A percentile compares a stretch with the other conserved stretches of the same genome.
Conservation (phyloP, 2,113 vertebrate species). For the Mungos mungo region DNA sequence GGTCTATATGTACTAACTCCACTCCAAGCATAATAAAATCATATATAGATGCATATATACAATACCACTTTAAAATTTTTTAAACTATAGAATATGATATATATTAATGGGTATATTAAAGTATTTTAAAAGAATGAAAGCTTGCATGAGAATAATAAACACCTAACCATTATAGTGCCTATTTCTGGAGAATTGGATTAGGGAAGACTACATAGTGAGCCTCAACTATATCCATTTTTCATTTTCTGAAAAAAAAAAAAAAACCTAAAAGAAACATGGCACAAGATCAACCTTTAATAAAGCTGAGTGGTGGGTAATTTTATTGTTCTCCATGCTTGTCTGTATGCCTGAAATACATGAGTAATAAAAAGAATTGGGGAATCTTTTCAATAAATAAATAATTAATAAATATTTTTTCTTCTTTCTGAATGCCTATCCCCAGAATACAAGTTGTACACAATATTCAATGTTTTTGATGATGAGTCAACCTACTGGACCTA, state of each 20-base stretch:
- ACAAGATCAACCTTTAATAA: background rate
- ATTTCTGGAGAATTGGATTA: background rate
- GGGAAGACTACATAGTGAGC: background rate
- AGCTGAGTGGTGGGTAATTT: background rate
- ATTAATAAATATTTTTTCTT: background rate
- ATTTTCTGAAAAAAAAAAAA: background rate
- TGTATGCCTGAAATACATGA: background rate
- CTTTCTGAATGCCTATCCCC: constrained; percentile 43
- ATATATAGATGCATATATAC: background rate
- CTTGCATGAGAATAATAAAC: background rate
- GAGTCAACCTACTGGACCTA: constrained; percentile 91
- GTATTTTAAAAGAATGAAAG: background rate
- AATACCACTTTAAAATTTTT: background rate
- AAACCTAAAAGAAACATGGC: background rate
- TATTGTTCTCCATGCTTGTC: background rate
- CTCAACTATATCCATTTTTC: background rate
- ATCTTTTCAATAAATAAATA: background rate
- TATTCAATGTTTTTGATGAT: constrained; percentile 91
- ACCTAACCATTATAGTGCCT: background rate
- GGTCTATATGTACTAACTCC: background rate
- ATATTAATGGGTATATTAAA: background rate
- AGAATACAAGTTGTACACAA: constrained; percentile 90
- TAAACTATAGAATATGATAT: background rate
- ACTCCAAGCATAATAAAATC: background rate
- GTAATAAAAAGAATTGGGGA: background rate